Percentiles rank a stretch among this genome's conserved stretches.
phyloP scores from a whole-genome alignment of 2,113 vertebrate genomes.

The Semicossyphus pulcher region DNA sequence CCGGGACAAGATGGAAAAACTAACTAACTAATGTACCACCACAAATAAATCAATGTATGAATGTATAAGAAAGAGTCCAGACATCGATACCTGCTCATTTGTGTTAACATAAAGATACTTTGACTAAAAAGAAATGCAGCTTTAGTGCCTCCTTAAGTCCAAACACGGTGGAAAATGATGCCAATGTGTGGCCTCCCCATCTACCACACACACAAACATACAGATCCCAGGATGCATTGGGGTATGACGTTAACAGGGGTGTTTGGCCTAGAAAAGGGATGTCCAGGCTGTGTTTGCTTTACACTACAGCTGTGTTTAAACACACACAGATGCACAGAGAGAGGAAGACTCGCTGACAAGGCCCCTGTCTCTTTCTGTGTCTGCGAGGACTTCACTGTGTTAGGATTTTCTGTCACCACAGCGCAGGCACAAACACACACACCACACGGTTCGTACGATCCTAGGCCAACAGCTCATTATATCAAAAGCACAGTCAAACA shows the following conservation, averaged over 20 bases:
- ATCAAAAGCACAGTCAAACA: conserved; percentile 38
- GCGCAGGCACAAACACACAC: conserved; percentile 31
- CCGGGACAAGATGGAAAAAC: too few relatives aligned
- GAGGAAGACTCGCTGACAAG: conserved; percentile 46
- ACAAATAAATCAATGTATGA: too few relatives aligned
- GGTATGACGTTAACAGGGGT: conserved; percentile 20
- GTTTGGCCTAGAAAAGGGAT: conserved; percentile 25
- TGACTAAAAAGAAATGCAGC: not conserved
- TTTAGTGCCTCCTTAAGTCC: not conserved
- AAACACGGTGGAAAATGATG: too few relatives aligned
- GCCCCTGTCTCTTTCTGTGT: conserved; percentile 61
- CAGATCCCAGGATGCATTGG: conserved; percentile 17
- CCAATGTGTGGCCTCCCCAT: not conserved
- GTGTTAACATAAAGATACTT: too few relatives aligned
- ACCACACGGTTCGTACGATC: conserved; percentile 30
- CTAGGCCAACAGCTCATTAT: conserved; percentile 66
- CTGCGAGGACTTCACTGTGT: conserved; percentile 50
- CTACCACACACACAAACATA: not conserved
- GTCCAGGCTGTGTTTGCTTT: conserved; percentile 46
- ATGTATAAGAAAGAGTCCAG: too few relatives aligned
- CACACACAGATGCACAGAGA: conserved; percentile 41
- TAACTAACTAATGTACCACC: too few relatives aligned
- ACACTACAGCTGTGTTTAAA: conserved; percentile 59
- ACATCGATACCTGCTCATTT: too few relatives aligned
- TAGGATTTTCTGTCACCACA: conserved; percentile 59